Base-by-base conservation (phyloP, 2,797 vertebrate species). In the Mormyrops boulengeri region DNA sequence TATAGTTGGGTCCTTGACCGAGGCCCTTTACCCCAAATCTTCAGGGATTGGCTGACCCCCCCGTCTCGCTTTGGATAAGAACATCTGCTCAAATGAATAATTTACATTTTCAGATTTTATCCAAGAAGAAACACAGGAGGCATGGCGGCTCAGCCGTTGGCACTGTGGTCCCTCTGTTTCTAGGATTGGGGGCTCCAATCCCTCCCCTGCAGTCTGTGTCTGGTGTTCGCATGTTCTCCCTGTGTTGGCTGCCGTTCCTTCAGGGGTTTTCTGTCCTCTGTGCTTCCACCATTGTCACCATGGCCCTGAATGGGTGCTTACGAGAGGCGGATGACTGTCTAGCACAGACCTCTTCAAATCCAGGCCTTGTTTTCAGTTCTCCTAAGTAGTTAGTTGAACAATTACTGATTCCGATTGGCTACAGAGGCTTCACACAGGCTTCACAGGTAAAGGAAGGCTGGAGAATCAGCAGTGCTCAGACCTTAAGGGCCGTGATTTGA, bases 191-290 rank as follows among this genome's bases (percentile, higher is more conserved):
- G 73, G 73, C 17, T 77, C 4, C 14, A 77, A 8, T 77, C 38
- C 14, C 73, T 77, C 34, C 73, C 12, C 12, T 8, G 34, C 69
- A 1, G 12, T 34, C 11, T 17, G 2, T 17, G 11, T 17, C 14
- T 77, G 69, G 4, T 41, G 94, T 91, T 47, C 44, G 17, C 92
- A 41, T 77, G 12, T 77, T 77, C 69, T 77, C 69, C 34, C 38
- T 41, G 69, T 19, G 34, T 2, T 2, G 62, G 26, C 34, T 77
- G 73, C 14, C 6, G 1, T 19, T 44, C 73, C 73, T 38, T 77
- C 38, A 2, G 38, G 5, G 14, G 34, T 77, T 4, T 77, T 34
- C 34, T 77, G 12, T 41, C 12, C 69, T 41, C 34, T 77, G 12
- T 77, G 38, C 14, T 77, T 77, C 34, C 3, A 6, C 53, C 53